These are phyloP conservation scores for Perca fluviatilis DNA, from an alignment of 2,113 vertebrate genomes.

Conservation along the genomic window DNA sequence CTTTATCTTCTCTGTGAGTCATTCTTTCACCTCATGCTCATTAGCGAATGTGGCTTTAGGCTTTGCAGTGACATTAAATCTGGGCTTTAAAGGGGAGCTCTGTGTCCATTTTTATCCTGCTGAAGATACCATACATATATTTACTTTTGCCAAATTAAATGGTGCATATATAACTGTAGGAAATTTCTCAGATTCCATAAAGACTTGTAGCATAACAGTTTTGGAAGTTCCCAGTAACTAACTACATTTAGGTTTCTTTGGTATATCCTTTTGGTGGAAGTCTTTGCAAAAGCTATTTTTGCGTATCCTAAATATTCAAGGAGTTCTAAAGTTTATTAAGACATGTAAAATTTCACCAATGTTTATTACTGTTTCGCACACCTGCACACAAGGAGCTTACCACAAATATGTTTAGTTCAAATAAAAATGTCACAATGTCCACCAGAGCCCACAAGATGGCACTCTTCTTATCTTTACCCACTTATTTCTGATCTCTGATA, in stretches of 20 bases:
- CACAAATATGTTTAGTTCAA: neutral
- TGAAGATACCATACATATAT: neutral
- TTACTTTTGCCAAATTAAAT: neutral
- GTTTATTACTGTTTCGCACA: neutral
- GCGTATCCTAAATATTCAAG: neutral
- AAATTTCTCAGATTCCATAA: neutral
- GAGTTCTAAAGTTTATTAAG: neutral
- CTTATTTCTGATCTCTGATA: neutral
- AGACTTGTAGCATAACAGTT: neutral
- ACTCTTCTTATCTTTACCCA: neutral
- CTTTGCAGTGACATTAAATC: constrained; percentile 13
- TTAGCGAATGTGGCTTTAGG: neutral
- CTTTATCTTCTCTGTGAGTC: constrained; percentile 11
- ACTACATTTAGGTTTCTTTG: neutral
- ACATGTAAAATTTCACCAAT: neutral
- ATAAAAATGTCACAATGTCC: neutral
- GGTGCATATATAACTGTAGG: neutral
- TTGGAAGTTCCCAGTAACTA: too few relatives aligned
- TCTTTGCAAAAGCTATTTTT: neutral
- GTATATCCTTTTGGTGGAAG: neutral
- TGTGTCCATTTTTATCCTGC: neutral
- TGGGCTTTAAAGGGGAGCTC: neutral
- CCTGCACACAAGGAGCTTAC: neutral
- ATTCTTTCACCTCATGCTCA: constrained; percentile 8
- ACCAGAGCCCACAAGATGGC: constrained; percentile 12